These are phyloP conservation scores for Quadriops clusia DNA, from an alignment of 2,888 invertebrate species.

Conservation along the genomic window DNA sequence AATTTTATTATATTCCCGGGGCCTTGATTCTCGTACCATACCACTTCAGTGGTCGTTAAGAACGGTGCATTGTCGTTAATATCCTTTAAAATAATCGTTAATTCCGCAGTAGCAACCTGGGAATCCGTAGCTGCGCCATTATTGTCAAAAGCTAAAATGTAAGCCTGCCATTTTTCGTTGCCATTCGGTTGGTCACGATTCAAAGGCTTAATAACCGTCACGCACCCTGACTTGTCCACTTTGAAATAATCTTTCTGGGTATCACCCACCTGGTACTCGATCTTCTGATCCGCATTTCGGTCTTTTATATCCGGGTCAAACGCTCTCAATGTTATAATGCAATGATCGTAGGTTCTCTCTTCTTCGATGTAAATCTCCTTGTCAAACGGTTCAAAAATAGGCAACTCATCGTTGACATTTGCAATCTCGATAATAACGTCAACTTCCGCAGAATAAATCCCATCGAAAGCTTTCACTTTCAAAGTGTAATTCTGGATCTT, in stretches of 20 bases:
- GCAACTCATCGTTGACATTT: slow-evolving; percentile 89
- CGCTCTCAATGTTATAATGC: slow-evolving; percentile 61
- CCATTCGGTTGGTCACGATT: slow-evolving; percentile 87
- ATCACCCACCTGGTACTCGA: slow-evolving; percentile 64
- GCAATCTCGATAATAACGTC: slow-evolving; percentile 74
- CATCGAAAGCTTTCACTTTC: slow-evolving; percentile 76
- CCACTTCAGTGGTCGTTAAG: slow-evolving; percentile 65
- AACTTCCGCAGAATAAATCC: slow-evolving; percentile 70
- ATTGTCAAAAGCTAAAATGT: slow-evolving; percentile 66
- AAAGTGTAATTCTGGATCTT: slow-evolving; percentile 72
- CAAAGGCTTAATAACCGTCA: slow-evolving; percentile 59
- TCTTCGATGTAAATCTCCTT: slow-evolving; percentile 70
- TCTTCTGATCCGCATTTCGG: slow-evolving; percentile 61
- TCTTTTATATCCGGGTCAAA: slow-evolving; percentile 81
- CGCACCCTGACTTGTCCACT: slow-evolving; percentile 63
- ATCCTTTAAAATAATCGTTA: slow-evolving; percentile 57
- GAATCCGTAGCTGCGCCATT: slow-evolving; percentile 52
- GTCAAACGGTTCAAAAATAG: slow-evolving; percentile 60
- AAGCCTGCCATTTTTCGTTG: slow-evolving; percentile 64
- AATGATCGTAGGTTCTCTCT: slow-evolving; percentile 47
- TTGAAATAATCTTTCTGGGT: slow-evolving; percentile 58
- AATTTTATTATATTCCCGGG: slow-evolving; percentile 50
- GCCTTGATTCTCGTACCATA: slow-evolving; percentile 70
- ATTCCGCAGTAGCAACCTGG: slow-evolving; percentile 55
- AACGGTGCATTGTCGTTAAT: slow-evolving; percentile 93